Evolutionary conservation across 2,113 vertebrate genomes (phyloP), one percentile per base, ranked within the genome.

Genomic region (Sinocyclocheilus anophthalmus): DNA sequence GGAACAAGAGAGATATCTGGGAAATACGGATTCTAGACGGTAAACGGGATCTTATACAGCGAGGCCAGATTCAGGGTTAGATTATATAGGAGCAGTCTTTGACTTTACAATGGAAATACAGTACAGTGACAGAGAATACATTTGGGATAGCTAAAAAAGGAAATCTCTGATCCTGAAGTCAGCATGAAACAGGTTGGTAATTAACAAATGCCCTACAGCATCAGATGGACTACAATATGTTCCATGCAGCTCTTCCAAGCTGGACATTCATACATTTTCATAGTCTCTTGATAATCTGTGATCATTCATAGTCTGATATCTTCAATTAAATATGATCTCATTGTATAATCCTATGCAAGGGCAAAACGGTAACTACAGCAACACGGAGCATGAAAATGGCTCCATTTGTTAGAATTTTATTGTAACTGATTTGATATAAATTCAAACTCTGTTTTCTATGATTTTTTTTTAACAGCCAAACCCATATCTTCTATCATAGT

Each of bases 101-200:
- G 12, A 76, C 42, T 14, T 76, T 76, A 76, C 42, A 26, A 50
- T 50, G 6, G 18, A 76, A 50, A 50, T 76, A 76, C 69, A 42
- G 20, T 39, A 72, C n/a, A 50, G 73, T 76, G 2, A 76, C 12
- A 0, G 37, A 48, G 73, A 76, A 76, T 76, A 8, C 12, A 50
- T 76, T 16, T 75, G 9, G 72, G 72, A 45, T 45, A 45, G 26
- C 42, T 76, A 50, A 50, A 70, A 76, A 76, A 48, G 20, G 33
- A 76, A 26, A 76, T 76, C 5, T 48, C 72, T 76, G 72, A 48
- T 76, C 12, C 13, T 76, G 42, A 76, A 76, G 42, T 76, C 42
- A 76, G 72, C 72, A 48, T 48, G 72, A 76, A 48, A 75, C 72
- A 75, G 22, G 42, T 73, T 73, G 70, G 70, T 73, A 75, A 48